Evolutionary conservation across 2,113 vertebrate species (phyloP), one percentile per base, ranked within the genome.

Genomic region (Cyprinodon tularosa): DNA sequence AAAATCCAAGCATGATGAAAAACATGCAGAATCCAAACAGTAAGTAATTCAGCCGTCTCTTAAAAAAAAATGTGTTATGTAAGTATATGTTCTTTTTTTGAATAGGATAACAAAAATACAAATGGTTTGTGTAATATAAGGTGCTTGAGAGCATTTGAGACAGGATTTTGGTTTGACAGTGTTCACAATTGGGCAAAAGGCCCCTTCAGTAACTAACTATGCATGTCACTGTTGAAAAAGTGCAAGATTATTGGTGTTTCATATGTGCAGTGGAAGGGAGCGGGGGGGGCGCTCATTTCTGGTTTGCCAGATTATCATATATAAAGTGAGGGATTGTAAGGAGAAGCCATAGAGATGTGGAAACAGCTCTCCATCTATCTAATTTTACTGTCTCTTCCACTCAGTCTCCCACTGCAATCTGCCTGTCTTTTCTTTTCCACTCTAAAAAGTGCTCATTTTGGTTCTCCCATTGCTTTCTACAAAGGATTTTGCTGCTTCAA

Each of bases 1-100:
- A 97, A 95, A 97, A 97, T 83, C 96, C 96, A 15, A 96, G 95
- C 89, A 96, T 96, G 90, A 96, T 96, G 92, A 95, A 96, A 93
- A 95, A 96, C 92, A 92, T 94, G 66, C 95, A 96, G 77, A 95
- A 96, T 84, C 95, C 90, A 60, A 97, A 95, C 2, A 96, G 96
- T 97, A 91, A 96, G 96, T 90, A 85, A 89, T 60, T 62, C 63
- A 66, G 42, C 9, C 22, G 29, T 29, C 14, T 60, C 42, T 15
- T 47, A 15, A 50, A 40, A 3, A 39, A 45, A 50, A 15, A 2
- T 59, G 68, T 65, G 63, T 57, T 22, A 12, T 39, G 50, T 70
- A 29, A 29, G 44, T 22, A 13, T 40, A 42, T 71, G 67, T 59
- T 42, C 9, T 60, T 65, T 14, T 42, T 29, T 1, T 6, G 14